These are phyloP conservation scores for Neostethus bicornis DNA, from an alignment of 2,797 vertebrate genomes.

Conservation along the genomic window DNA sequence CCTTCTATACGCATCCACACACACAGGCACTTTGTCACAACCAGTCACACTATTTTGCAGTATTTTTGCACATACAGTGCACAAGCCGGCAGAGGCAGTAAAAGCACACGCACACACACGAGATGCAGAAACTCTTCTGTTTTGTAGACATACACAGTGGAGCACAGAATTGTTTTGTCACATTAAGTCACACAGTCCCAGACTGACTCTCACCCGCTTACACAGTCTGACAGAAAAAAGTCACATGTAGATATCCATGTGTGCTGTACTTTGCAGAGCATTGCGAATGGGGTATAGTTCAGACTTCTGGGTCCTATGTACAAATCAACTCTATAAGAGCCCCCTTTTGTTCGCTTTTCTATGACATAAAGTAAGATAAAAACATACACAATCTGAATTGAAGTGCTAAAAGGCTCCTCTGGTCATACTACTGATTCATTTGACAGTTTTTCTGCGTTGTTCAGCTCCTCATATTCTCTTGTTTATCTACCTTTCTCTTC, in stretches of 20 bases:
- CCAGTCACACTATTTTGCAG: constrained; percentile 21
- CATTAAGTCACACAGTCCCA: constrained; percentile 22
- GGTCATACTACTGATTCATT: too few relatives aligned
- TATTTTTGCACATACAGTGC: constrained; percentile 21
- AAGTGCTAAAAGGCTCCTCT: too few relatives aligned
- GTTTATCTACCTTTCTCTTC: too few relatives aligned
- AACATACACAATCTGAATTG: too few relatives aligned
- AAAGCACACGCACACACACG: neutral
- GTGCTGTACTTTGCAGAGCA: neutral
- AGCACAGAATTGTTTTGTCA: constrained; percentile 39
- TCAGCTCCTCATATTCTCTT: too few relatives aligned
- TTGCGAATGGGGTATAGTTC: too few relatives aligned
- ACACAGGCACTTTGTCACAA: constrained; percentile 36
- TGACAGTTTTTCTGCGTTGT: too few relatives aligned
- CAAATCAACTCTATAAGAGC: too few relatives aligned
- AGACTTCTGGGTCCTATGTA: too few relatives aligned
- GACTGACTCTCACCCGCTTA: constrained; percentile 13
- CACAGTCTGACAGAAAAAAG: constrained; percentile 15
- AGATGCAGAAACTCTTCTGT: constrained; percentile 2
- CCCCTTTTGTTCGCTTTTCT: too few relatives aligned
- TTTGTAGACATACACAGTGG: constrained; percentile 15
- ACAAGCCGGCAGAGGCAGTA: neutral
- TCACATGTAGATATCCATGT: constrained; percentile 9
- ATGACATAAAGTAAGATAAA: too few relatives aligned
- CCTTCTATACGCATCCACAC: constrained; percentile 9